Base-by-base conservation (phyloP, 2,113 vertebrate genomes). In the Peucedramus taeniatus region DNA sequence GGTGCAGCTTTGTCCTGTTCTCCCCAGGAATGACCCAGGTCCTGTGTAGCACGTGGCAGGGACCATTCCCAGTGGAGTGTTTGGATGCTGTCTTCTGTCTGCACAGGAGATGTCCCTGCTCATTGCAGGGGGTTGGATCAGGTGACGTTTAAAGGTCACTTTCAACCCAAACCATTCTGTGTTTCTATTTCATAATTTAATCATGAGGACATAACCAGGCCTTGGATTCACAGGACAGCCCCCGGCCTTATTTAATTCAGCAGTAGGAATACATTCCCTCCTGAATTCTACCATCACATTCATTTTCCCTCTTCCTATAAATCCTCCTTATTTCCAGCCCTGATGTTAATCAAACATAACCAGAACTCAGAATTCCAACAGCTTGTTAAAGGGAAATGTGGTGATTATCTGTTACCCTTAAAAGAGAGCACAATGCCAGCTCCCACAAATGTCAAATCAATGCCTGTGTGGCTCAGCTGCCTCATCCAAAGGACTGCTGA, bases 1-100 rank as follows among this genome's bases (percentile, higher is more conserved):
- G 50, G 31, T 49, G 37, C 31, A n/a, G 19, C 31, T 57, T 26
- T 69, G 40, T 53, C n/a, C 7, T 51, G 0, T 7, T 77, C 7
- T 60, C 35, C 28, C 40, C 19, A 79, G 40, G 47, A 83, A n/a
- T 14, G 19, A 16, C 26, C 15, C 50, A 45, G 28, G n/a, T 45
- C 15, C 37, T 35, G 7, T 2, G 1, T 0, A 42, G 33, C 37
- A 22, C 5, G 0, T 3, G n/a, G 3, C 40, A 83, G 24, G 0
- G 9, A 26, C 28, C 28, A 19, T 45, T 82, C 51, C 39, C 42
- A 66, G 21, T 1, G 15, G 24, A 74, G 18, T 15, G 13, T 19
- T 37, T 66, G 61, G 20, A 71, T 56, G 15, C 10, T 45, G 11
- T 66, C 30, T 57, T 27, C 19, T 45, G 76, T 47, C 24, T 47